A percentile compares a stretch with the other conserved stretches of the same genome.
Conservation (phyloP, 2,888 invertebrate species). For the Limnephilus auricula region DNA sequence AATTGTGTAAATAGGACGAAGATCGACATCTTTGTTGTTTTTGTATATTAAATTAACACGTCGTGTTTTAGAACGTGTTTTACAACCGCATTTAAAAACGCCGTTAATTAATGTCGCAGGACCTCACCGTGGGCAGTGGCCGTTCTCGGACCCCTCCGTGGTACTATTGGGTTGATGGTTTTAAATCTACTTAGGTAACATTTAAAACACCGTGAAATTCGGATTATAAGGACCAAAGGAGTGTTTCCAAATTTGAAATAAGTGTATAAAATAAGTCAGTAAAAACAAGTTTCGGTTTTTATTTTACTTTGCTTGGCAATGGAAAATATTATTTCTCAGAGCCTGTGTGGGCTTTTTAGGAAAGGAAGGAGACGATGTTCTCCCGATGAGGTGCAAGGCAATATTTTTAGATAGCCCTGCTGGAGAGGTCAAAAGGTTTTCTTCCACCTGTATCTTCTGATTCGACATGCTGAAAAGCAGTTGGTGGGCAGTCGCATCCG, state of each 20-base stretch:
- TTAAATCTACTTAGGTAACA: neutral
- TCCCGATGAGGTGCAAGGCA: too few relatives aligned
- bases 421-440: too few relatives aligned
- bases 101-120: neutral
- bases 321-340: too few relatives aligned
- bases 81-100: conserved; percentile 12
- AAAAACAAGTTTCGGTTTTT: too few relatives aligned
- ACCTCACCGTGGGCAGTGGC: neutral
- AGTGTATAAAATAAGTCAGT: too few relatives aligned
- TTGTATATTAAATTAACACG: conserved; percentile 43
- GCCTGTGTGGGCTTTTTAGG: too few relatives aligned
- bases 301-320: too few relatives aligned
- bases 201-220: neutral
- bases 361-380: too few relatives aligned
- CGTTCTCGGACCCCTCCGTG: neutral
- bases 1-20: conserved; percentile 31
- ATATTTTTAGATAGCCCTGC: too few relatives aligned
- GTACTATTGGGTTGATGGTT: neutral
- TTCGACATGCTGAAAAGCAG: too few relatives aligned
- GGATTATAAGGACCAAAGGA: neutral
- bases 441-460: too few relatives aligned
- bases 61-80: neutral
- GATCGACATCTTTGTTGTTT: conserved; percentile 39
- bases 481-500: too few relatives aligned
- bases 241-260: neutral